Evolutionary conservation across 1,140 invertebrate species (phyloP).

Genomic region (Macrocentrus cingulum): DNA sequence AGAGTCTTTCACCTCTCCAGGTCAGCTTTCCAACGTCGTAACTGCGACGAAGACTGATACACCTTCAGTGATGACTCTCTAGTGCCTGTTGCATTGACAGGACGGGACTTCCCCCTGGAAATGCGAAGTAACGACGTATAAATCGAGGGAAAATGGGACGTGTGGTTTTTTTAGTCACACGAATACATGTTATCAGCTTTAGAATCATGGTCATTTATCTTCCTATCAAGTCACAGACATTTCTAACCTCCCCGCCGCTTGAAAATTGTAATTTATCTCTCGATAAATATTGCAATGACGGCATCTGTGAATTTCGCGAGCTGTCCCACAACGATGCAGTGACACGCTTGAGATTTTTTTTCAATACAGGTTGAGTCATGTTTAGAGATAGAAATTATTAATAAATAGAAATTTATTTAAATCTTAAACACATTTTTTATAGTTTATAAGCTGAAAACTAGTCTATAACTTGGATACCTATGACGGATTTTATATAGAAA

Average conservation of each 20-base stretch:
- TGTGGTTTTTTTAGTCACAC: too few relatives aligned
- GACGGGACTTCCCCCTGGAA: not conserved
- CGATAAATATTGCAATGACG: not conserved
- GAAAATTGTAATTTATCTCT: not conserved
- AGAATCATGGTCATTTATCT: not conserved
- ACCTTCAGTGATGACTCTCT: not conserved
- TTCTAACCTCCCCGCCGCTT: too few relatives aligned
- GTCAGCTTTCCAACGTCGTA: not conserved
- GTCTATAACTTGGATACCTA: too few relatives aligned
- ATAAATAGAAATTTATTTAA: too few relatives aligned
- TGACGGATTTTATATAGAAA: too few relatives aligned
- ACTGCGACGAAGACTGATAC: not conserved
- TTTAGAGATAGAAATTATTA: too few relatives aligned
- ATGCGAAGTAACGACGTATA: not conserved
- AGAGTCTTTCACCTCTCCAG: not conserved
- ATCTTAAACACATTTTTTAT: too few relatives aligned
- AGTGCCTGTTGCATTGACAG: not conserved
- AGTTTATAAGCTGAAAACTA: too few relatives aligned
- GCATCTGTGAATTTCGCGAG: not conserved
- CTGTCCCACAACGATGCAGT: too few relatives aligned
- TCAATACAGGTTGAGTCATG: too few relatives aligned
- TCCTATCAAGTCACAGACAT: not conserved
- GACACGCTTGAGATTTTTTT: too few relatives aligned
- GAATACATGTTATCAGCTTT: not conserved
- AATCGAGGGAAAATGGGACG: not conserved